Evolutionary conservation across 2,888 invertebrate genomes (phyloP).

Genomic region (Conistra vaccinii): DNA sequence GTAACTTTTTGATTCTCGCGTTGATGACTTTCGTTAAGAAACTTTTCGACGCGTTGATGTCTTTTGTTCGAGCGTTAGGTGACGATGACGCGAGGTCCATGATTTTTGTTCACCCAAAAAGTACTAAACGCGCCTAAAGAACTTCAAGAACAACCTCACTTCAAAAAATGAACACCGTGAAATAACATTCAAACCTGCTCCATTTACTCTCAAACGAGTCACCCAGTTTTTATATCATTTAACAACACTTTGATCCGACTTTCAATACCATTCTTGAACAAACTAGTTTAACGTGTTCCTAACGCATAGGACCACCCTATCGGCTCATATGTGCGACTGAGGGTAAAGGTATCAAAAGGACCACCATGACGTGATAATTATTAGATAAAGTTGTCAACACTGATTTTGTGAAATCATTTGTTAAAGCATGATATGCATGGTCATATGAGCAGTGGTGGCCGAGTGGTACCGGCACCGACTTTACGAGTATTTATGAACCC

Average conservation of each 20-base stretch:
- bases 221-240: conserved; percentile 43
- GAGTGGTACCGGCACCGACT: too few relatives aligned
- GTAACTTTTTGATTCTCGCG: too few relatives aligned
- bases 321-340: background rate
- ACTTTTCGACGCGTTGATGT: too few relatives aligned
- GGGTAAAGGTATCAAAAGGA: conserved; percentile 18
- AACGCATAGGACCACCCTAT: conserved; percentile 45
- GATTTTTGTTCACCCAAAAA: too few relatives aligned
- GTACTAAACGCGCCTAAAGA: too few relatives aligned
- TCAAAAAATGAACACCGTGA: background rate
- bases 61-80: too few relatives aligned
- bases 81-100: too few relatives aligned
- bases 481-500: too few relatives aligned
- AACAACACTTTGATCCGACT: conserved; percentile 27
- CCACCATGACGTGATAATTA: conserved; percentile 42
- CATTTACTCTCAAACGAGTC: background rate
- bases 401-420: background rate
- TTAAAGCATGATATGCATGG: background rate
- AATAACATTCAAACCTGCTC: conserved; percentile 13
- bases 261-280: conserved; percentile 9
- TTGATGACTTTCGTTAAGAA: too few relatives aligned
- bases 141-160: too few relatives aligned
- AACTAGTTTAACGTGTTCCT: conserved; percentile 48
- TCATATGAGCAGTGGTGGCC: too few relatives aligned
- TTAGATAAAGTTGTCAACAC: conserved; percentile 44